Evolutionary conservation across 2,888 invertebrate species (phyloP).

Genomic region (Esperia sulphurella): DNA sequence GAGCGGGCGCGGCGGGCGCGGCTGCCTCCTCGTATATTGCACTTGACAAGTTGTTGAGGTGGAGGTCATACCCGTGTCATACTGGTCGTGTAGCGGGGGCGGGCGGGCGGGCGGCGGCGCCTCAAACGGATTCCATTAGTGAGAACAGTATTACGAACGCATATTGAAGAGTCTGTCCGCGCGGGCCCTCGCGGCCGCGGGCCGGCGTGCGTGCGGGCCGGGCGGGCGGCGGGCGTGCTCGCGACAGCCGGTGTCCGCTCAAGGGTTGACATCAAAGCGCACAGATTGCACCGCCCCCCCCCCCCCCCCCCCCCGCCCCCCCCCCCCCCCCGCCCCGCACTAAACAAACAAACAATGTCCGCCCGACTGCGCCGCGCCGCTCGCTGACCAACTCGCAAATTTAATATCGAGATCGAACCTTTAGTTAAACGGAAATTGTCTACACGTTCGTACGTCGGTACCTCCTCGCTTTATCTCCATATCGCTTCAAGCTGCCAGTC

Average conservation of each 20-base stretch:
- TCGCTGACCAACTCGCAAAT: background rate
- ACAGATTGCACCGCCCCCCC: slow-evolving; percentile 14
- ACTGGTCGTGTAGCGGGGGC: too few species aligned
- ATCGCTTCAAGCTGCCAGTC: too few species aligned
- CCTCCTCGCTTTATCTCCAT: too few species aligned
- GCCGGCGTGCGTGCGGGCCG: slow-evolving; percentile 4
- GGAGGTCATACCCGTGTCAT: too few species aligned
- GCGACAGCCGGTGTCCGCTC: slow-evolving; percentile 13
- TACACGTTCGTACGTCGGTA: background rate
- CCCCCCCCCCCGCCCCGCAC: background rate
- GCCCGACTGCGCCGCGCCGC: background rate
- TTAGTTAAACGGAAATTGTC: background rate
- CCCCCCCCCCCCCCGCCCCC: background rate
- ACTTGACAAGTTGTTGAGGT: too few species aligned
- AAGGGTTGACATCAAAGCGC: slow-evolving; percentile 27
- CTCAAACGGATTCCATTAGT: background rate
- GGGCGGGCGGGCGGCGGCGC: background rate
- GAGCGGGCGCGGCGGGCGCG: background rate
- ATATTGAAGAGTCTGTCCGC: too few species aligned
- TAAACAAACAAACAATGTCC: too few species aligned
- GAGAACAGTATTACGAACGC: background rate
- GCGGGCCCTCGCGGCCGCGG: slow-evolving; percentile 7
- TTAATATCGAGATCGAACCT: background rate
- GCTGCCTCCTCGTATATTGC: too few species aligned
- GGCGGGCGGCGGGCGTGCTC: background rate